These are phyloP conservation scores for Bombus sylvicola DNA, from an alignment of 1,140 invertebrate species.

Conservation along the genomic window DNA sequence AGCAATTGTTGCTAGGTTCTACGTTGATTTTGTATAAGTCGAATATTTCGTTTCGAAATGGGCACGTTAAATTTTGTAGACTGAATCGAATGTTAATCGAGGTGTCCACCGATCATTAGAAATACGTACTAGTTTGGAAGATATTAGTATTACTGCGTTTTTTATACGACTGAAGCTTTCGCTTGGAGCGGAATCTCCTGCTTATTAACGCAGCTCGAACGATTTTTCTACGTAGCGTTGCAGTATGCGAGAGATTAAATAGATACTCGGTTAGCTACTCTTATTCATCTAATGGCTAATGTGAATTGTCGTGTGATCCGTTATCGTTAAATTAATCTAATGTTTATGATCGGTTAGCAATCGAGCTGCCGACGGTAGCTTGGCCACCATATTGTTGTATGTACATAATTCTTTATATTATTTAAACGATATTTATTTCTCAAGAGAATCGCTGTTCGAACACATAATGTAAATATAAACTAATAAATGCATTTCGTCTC, in stretches of 20 bases:
- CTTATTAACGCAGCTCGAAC: constrained; percentile 9
- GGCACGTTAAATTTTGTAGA: not conserved
- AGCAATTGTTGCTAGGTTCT: constrained; percentile 42
- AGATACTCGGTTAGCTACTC: constrained; percentile 20
- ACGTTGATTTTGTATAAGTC: not conserved
- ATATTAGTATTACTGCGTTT: not conserved
- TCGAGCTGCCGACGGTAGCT: constrained; percentile 43
- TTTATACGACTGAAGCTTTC: constrained; percentile 27
- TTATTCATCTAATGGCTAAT: constrained; percentile 35
- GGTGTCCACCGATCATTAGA: not conserved
- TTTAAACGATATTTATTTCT: constrained; percentile 73
- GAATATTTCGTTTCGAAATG: not conserved
- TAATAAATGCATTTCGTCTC: constrained; percentile 63
- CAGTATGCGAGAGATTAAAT: constrained; percentile 33
- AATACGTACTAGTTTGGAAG: not conserved
- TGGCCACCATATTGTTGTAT: constrained; percentile 61
- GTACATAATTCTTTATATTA: constrained; percentile 70
- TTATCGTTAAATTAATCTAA: constrained; percentile 56
- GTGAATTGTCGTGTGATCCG: constrained; percentile 52
- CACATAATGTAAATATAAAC: constrained; percentile 69
- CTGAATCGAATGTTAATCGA: not conserved
- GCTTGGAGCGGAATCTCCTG: constrained; percentile 29
- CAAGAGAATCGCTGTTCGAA: constrained; percentile 49
- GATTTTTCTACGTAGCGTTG: constrained; percentile 17
- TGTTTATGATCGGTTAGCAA: constrained; percentile 62